These are phyloP conservation scores for Eucera pruinosa DNA, from an alignment of 2,888 invertebrate species.

Conservation along the genomic window DNA sequence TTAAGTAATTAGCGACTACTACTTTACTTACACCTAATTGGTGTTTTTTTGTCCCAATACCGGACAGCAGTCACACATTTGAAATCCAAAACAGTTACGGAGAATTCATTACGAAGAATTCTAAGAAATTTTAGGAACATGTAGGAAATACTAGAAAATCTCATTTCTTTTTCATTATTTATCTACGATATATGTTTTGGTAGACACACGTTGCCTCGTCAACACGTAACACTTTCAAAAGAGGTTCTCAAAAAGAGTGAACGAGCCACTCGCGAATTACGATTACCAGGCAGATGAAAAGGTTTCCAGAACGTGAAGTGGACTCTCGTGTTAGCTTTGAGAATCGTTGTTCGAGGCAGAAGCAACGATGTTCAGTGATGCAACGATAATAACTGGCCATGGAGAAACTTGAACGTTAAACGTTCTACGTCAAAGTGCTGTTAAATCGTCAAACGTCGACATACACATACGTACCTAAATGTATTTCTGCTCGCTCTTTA, in stretches of 20 bases:
- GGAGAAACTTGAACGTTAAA: conserved; percentile 59
- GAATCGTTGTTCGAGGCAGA: conserved; percentile 55
- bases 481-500: background rate
- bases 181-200: no score
- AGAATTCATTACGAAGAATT: no score
- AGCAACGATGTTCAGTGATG: conserved; percentile 35
- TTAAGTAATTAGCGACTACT: no score
- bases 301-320: conserved; percentile 33
- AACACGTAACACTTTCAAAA: conserved; percentile 36
- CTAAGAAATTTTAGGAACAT: no score
- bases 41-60: no score
- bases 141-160: no score
- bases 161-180: no score
- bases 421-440: conserved; percentile 33
- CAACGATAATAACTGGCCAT: conserved; percentile 58
- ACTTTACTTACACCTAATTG: no score
- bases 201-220: conserved; percentile 1
- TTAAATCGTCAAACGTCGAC: conserved; percentile 17
- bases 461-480: background rate
- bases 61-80: no score
- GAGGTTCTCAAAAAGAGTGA: conserved; percentile 35
- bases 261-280: conserved; percentile 52
- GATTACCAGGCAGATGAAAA: conserved; percentile 46
- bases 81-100: no score
- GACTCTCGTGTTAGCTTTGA: conserved; percentile 43